phyloP scores from a whole-genome alignment of 2,113 vertebrate genomes.

The Chaenocephalus aceratus region DNA sequence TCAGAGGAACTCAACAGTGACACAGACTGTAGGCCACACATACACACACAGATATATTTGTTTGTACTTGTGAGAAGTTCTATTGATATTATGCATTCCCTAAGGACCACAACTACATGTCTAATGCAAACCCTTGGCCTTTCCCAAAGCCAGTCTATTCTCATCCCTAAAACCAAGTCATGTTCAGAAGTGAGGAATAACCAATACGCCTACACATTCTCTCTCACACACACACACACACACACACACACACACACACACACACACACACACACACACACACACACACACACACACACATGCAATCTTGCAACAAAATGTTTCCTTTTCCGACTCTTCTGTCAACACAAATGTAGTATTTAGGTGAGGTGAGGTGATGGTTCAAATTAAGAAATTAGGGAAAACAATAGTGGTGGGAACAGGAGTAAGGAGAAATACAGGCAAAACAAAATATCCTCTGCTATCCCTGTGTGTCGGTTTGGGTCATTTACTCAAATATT shows the following conservation, averaged over 20 bases:
- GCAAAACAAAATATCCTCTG: constrained; percentile 22
- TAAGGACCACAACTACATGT: constrained; percentile 3
- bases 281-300: not conserved
- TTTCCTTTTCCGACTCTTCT: constrained; percentile 24
- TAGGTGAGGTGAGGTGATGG: constrained; percentile 2
- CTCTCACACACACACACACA: not conserved
- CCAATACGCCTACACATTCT: not conserved
- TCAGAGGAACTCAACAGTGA: not conserved
- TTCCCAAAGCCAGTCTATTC: not conserved
- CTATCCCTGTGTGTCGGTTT: not conserved
- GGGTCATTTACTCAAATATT: constrained; percentile 4
- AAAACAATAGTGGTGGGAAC: not conserved
- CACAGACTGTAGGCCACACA: not conserved
- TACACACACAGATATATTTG: not conserved
- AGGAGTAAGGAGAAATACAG: too few relatives aligned
- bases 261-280: not conserved
- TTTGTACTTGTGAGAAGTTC: not conserved
- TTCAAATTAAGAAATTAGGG: not conserved
- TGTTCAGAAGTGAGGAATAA: not conserved
- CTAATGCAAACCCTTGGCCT: not conserved
- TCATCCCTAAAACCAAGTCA: not conserved
- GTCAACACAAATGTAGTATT: constrained; percentile 20
- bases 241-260: not conserved
- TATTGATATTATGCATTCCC: not conserved
- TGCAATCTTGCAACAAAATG: not conserved